A percentile compares a stretch with the other conserved stretches of the same genome.
These are phyloP conservation scores for Illadopsis cleaveri DNA, from an alignment of 2,113 vertebrate species.

Conservation along the genomic window DNA sequence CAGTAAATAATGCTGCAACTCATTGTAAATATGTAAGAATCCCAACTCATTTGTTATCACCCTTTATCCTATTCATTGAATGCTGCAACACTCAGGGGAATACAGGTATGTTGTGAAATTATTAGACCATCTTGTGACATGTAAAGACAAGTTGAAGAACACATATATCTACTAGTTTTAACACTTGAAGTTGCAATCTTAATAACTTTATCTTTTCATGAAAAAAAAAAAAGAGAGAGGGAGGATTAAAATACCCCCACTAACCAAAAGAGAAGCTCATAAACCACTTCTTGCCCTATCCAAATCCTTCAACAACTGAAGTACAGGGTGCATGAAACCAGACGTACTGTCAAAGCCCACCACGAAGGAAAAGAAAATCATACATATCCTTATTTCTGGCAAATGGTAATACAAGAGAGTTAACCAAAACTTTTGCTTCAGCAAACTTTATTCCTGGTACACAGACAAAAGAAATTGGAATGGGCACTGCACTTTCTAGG, in stretches of 20 bases:
- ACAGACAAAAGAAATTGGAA: not conserved
- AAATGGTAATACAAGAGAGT: not conserved
- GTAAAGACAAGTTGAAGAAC: not conserved
- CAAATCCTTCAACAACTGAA: not conserved
- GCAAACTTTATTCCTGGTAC: not conserved
- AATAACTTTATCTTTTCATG: not conserved
- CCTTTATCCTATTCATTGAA: not conserved
- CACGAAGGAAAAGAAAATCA: not conserved
- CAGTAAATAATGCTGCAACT: not conserved
- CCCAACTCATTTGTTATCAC: not conserved
- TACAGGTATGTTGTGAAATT: not conserved
- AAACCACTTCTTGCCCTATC: not conserved
- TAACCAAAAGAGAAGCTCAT: not conserved
- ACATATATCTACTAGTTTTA: not conserved
- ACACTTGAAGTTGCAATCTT: not conserved
- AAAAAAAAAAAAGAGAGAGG: not conserved
- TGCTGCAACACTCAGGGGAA: not conserved
- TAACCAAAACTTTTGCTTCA: not conserved
- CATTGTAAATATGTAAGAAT: not conserved
- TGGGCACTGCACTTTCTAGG: not conserved
- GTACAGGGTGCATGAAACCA: not conserved
- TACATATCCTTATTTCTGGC: not conserved
- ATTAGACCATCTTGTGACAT: not conserved
- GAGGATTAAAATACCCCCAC: not conserved
- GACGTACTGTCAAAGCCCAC: not conserved